Conservation (phyloP, 2,113 vertebrate genomes). For the Pogona vitticeps region DNA sequence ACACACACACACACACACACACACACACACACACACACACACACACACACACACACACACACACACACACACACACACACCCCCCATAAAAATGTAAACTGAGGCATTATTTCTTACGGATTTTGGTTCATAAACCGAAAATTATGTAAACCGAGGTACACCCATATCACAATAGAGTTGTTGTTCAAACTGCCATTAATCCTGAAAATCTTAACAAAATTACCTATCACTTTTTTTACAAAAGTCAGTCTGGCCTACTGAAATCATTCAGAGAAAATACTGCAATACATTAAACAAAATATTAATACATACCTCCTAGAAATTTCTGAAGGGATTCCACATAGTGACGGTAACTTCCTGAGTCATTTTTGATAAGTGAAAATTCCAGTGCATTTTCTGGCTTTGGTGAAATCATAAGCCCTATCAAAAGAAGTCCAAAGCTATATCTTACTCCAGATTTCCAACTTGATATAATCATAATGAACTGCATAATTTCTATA, state of each 20-base stretch:
- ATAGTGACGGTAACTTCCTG: slow-evolving; percentile 75
- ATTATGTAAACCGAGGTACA: neutral
- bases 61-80: no score
- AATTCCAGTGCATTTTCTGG: slow-evolving; percentile 83
- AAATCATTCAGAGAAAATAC: neutral
- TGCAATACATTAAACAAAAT: neutral
- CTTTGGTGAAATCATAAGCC: slow-evolving; percentile 90
- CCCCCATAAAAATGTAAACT: neutral
- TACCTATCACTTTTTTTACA: neutral
- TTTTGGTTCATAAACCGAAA: no score
- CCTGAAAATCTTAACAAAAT: neutral
- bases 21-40: no score
- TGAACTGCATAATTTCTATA: neutral
- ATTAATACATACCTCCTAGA: slow-evolving; percentile 81
- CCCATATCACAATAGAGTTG: neutral
- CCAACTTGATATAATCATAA: slow-evolving; percentile 10
- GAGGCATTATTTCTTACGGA: no score
- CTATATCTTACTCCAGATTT: slow-evolving; percentile 33
- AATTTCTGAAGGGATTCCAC: slow-evolving; percentile 80
- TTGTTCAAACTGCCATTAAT: neutral
- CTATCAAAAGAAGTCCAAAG: slow-evolving; percentile 69
- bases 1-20: no score
- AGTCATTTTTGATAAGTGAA: slow-evolving; percentile 77
- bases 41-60: neutral
- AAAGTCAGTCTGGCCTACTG: neutral